Base-by-base conservation (phyloP, 2,797 vertebrate genomes). In the Xenops minutus region DNA sequence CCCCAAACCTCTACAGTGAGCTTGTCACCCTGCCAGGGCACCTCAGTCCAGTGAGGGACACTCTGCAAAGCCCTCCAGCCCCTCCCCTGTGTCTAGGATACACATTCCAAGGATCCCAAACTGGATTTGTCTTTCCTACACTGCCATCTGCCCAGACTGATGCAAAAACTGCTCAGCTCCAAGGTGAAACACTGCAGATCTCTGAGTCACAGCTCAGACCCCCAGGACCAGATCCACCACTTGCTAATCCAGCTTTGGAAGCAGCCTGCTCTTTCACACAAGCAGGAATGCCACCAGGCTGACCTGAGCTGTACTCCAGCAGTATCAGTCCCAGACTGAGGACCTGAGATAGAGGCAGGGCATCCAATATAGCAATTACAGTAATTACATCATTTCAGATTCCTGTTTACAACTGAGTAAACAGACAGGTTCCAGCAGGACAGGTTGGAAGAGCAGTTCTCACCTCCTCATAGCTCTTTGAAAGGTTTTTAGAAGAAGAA, bases 381-480 rank as follows among this genome's bases (percentile, higher is more conserved):
- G 26, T 51, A 62, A 76, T 36, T 20, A 54, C 15, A 54, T 59
- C 11, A 30, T 43, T 77, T 61, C 30, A 75, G 49, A 64, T 49
- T 56, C 19, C 7, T 4, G 24, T 76, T 86, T 63, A 34, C 58
- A 81, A 52, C 9, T 12, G 49, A 79, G 23, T 6, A 56, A 59
- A 51, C 2, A 2, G 52, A 62, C 37, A 59, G 18, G 22, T 23
- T 80, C 56, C 61, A 7, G 6, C 22, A 85, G 46, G 58, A 39
- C 62, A 68, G 71, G 59, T 10, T 32, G 17, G 73, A 91, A 95
- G 71, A 91, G 63, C 23, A 34, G 43, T 64, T 92, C 90, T 94
- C 96, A 99, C 99, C 99, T 99, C 99, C 88, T 99, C 98, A 73
- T 98, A 98, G 85, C 96, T 97, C 89, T 98, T 98, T 64, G 98